Percentiles rank a stretch among this genome's conserved stretches.
phyloP scores from a whole-genome alignment of 2,888 invertebrate species.

The Mayetiola destructor region DNA sequence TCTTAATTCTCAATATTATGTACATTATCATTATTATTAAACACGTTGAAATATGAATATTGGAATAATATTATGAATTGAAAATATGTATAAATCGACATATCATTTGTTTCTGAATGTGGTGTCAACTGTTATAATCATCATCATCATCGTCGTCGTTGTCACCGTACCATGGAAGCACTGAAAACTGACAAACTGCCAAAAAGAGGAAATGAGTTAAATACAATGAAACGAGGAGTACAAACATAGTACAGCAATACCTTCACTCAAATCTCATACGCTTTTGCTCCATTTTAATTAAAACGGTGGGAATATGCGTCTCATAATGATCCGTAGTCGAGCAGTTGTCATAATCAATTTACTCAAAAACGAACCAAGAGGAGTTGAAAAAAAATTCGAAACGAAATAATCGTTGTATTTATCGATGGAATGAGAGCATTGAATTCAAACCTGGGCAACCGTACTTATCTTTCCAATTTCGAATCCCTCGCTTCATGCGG shows the following conservation, averaged over 20 bases:
- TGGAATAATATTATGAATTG: slow-evolving; percentile 2
- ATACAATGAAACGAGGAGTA: too few relatives aligned
- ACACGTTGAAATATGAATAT: too few relatives aligned
- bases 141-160: too few relatives aligned
- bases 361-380: too few relatives aligned
- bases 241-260: too few relatives aligned
- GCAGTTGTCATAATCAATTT: slow-evolving; percentile 7
- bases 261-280: too few relatives aligned
- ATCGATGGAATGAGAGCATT: not conserved
- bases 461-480: not conserved
- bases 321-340: not conserved
- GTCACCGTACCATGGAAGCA: too few relatives aligned
- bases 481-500: not conserved
- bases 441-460: slow-evolving; percentile 2
- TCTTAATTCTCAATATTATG: too few relatives aligned
- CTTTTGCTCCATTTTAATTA: slow-evolving; percentile 1
- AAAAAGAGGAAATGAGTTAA: too few relatives aligned
- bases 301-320: not conserved
- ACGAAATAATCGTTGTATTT: not conserved
- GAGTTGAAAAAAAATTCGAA: not conserved
- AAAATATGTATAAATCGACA: slow-evolving; percentile 4
- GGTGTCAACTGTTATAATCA: slow-evolving; percentile 3
- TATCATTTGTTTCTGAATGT: slow-evolving; percentile 1
- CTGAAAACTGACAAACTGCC: too few relatives aligned
- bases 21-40: too few relatives aligned